phyloP scores from a whole-genome alignment of 1,140 invertebrate species.

The Coelopa frigida region DNA sequence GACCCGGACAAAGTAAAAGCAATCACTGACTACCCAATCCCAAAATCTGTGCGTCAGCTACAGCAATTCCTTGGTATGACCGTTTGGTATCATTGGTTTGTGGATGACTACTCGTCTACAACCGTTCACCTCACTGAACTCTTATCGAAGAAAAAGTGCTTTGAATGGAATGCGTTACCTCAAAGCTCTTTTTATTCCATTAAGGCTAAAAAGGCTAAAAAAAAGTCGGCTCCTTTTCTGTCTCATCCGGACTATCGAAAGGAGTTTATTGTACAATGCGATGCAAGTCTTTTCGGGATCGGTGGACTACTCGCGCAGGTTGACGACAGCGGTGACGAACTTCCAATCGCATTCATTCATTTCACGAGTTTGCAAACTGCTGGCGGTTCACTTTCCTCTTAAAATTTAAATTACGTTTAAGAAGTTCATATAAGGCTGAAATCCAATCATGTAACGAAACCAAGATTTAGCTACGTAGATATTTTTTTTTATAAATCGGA shows the following conservation, averaged over 20 bases:
- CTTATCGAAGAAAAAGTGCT: constrained; percentile 5
- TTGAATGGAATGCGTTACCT: background rate
- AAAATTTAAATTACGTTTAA: no score
- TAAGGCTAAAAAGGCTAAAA: constrained; percentile 10
- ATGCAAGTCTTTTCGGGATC: background rate
- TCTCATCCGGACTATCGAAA: constrained; percentile 17
- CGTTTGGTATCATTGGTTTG: constrained; percentile 38
- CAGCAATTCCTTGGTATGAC: constrained; percentile 45
- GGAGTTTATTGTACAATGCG: background rate
- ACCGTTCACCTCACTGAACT: constrained; percentile 23
- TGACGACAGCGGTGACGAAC: background rate
- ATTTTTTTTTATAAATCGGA: no score
- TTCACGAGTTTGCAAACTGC: no score
- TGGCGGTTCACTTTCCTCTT: no score
- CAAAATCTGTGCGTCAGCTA: constrained; percentile 30
- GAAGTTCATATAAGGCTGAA: no score
- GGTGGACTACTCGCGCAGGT: background rate
- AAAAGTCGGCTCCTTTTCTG: constrained; percentile 15
- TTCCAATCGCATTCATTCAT: constrained; percentile 14
- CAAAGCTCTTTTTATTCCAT: constrained; percentile 12
- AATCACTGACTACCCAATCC: constrained; percentile 8
- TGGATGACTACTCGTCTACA: constrained; percentile 28
- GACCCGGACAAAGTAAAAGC: constrained; percentile 31
- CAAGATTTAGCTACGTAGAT: no score
- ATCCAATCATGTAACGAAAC: no score